Base-by-base conservation (phyloP, 2,888 invertebrate species). In the Melikaiella ostensackeni region DNA sequence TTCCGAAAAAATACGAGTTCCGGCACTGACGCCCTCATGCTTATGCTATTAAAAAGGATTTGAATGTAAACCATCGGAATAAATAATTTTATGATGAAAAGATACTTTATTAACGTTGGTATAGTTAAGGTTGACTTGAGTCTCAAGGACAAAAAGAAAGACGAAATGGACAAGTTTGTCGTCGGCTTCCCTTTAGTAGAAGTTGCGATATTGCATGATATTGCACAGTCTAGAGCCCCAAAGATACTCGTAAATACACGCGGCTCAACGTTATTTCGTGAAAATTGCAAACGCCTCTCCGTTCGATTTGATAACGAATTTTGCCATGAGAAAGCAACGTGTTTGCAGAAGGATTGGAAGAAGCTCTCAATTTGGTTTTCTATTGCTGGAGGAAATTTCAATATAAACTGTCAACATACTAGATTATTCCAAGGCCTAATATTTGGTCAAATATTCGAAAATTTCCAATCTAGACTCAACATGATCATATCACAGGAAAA, bases 201-300 rank as follows among this genome's bases (percentile, higher is more conserved):
- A 70, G 50, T 70, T 75, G 75, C 80, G 77, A 86, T 81, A 81
- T 85, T 74, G 81, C 85, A 74, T 63, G 82, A 85, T 86, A 85
- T 85, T 85, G 82, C 86, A 61, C 59, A 74, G 79, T 80, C 79
- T 78, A 75, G 74, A 76, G 76, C 76, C 46, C 33, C 80, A 80
- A 86, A 50, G n/a, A n/a, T n/a, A n/a, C n/a, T n/a, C n/a, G 55
- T 70, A 70, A 70, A 70, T 70, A 70, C 33, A 70, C 70, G 30
- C 30, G 11, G 30, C 70, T 50, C 30, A 50, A 70, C 70, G 50
- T 55, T 70, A 70, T 70, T 55, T 70, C 50, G 9, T n/a, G 50
- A 70, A 70, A 70, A 70, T 70, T 21, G 70, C 70, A 27, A 70
- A 70, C n/a, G 70, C 70, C 50, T 70, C 50, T 50, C 50, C 13